A percentile compares a stretch with the other conserved stretches of the same genome.
Conservation (phyloP, 2,113 vertebrate genomes). For the Ciconia boyciana region DNA sequence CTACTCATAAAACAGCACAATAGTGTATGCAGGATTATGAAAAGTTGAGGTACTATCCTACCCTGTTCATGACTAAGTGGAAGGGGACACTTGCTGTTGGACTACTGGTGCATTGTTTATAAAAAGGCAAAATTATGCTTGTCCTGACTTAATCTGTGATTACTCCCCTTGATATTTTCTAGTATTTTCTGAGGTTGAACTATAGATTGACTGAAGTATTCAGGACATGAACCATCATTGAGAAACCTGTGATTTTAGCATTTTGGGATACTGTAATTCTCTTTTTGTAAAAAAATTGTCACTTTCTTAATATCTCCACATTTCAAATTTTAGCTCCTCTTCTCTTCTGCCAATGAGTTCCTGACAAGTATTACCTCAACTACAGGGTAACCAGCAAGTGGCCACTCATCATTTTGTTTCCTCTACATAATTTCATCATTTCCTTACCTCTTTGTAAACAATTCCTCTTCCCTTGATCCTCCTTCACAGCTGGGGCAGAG, state of each 20-base stretch:
- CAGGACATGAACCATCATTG: neutral
- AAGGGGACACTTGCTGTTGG: fast-evolving
- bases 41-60: neutral
- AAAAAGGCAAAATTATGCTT: neutral
- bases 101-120: neutral
- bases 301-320: neutral
- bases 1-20: neutral
- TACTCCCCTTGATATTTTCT: neutral
- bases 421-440: neutral
- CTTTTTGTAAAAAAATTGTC: neutral
- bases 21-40: neutral
- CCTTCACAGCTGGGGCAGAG: neutral
- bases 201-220: neutral
- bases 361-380: neutral
- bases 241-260: neutral
- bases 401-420: neutral
- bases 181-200: neutral
- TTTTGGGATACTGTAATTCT: neutral
- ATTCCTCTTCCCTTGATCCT: neutral
- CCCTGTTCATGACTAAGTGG: neutral
- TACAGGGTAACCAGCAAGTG: neutral
- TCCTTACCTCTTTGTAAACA: neutral
- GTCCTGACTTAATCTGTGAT: neutral
- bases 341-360: neutral
- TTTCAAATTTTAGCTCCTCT: neutral